Conservation (phyloP, 1,140 invertebrate species). For the Archivesica marissinica region DNA sequence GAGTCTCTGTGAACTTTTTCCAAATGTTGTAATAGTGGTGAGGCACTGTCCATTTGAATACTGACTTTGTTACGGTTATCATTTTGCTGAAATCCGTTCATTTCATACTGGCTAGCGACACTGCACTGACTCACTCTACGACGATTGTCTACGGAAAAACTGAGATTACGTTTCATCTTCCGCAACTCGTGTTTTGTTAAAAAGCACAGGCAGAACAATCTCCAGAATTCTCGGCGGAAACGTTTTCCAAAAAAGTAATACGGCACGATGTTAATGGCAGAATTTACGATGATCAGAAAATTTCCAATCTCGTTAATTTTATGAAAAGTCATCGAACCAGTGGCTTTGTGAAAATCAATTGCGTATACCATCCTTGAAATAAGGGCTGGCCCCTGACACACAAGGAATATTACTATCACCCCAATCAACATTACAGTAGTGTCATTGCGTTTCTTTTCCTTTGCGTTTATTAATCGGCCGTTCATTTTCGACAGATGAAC, state of each 20-base stretch:
- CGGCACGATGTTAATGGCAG: conserved; percentile 83
- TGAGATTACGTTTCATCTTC: conserved; percentile 71
- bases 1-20: conserved; percentile 32
- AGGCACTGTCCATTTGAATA: conserved; percentile 59
- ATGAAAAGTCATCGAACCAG: conserved; percentile 63
- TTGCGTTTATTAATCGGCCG: conserved; percentile 79
- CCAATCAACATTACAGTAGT: conserved; percentile 84
- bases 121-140: conserved; percentile 61
- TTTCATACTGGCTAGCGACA: conserved; percentile 54
- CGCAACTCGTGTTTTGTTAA: conserved; percentile 76
- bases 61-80: conserved; percentile 4
- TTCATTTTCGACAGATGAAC: conserved; percentile 80
- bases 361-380: conserved; percentile 82
- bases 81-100: conserved; percentile 59
- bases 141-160: conserved; percentile 72
- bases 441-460: conserved; percentile 82
- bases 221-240: conserved; percentile 81
- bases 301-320: conserved; percentile 81
- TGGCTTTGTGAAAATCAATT: conserved; percentile 69
- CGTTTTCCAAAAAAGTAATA: conserved; percentile 83
- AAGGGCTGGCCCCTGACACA: conserved; percentile 83
- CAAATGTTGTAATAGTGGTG: conserved; percentile 57
- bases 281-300: conserved; percentile 83
- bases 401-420: conserved; percentile 82
- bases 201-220: conserved; percentile 78